Evolutionary conservation across 2,888 invertebrate species (phyloP).

Genomic region (Nemapogon koenigi): DNA sequence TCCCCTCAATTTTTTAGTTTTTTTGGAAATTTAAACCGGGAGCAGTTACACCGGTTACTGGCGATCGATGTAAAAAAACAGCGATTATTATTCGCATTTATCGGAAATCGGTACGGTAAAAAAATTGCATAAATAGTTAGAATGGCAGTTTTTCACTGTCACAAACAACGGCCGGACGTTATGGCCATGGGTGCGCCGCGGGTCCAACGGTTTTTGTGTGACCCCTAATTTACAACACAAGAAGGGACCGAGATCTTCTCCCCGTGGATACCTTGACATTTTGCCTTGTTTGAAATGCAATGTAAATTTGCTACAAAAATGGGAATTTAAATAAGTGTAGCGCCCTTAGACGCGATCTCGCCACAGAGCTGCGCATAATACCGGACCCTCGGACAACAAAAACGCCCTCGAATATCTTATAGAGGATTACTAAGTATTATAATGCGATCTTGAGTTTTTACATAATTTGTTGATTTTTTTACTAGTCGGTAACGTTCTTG

Average conservation of each 20-base stretch:
- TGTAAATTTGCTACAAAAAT: conserved; percentile 62
- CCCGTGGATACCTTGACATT: conserved; percentile 46
- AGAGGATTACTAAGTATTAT: conserved; percentile 1
- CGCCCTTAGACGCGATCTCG: conserved; percentile 26
- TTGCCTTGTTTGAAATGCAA: conserved; percentile 49
- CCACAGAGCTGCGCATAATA: conserved; percentile 46
- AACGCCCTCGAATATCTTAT: conserved; percentile 18
- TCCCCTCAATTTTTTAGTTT: conserved; percentile 58
- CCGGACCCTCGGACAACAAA: conserved; percentile 35
- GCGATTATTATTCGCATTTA: conserved; percentile 47
- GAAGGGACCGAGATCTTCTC: conserved; percentile 45
- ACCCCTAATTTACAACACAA: conserved; percentile 61
- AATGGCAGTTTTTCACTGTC: conserved; percentile 44
- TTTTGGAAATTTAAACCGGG: conserved; percentile 43
- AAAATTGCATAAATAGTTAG: conserved; percentile 24
- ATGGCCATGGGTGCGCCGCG: conserved; percentile 34
- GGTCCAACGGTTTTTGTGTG: conserved; percentile 62
- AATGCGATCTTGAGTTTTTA: conserved; percentile 6
- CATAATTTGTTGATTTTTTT: conserved; percentile 8
- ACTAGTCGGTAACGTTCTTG: not conserved
- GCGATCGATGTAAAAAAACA: conserved; percentile 35
- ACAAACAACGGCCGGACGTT: conserved; percentile 53
- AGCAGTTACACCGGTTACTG: conserved; percentile 43
- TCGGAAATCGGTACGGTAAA: conserved; percentile 20
- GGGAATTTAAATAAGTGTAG: conserved; percentile 61